Conservation (phyloP, 1,140 invertebrate genomes). For the Zaprionus gabonicus region DNA sequence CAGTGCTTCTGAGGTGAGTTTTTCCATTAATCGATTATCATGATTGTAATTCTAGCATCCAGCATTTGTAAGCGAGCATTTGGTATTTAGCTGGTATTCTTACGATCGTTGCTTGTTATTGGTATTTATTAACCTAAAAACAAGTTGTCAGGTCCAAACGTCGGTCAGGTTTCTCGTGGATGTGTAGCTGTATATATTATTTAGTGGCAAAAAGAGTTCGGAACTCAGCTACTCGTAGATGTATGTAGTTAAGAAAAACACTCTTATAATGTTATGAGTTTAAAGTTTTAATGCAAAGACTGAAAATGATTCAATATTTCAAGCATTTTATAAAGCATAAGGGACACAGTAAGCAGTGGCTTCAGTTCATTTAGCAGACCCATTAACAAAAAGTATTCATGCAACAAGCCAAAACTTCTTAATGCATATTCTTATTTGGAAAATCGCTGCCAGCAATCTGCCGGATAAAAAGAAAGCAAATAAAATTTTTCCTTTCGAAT, state of each 20-base stretch:
- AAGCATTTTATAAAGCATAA: too few relatives aligned
- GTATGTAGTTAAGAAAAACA: neutral
- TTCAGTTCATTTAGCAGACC: too few relatives aligned
- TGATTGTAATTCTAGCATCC: neutral
- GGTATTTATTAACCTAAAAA: neutral
- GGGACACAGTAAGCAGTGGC: too few relatives aligned
- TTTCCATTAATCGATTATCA: conserved; percentile 7
- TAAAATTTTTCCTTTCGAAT: neutral
- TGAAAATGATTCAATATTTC: neutral
- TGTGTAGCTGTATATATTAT: conserved; percentile 22
- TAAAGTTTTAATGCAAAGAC: neutral
- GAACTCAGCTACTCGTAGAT: neutral
- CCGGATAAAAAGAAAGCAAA: neutral
- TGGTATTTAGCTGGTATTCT: conserved; percentile 28
- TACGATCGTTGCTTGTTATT: neutral
- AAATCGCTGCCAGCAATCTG: neutral
- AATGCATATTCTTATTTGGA: neutral
- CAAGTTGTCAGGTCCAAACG: conserved; percentile 14
- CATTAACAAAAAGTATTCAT: too few relatives aligned
- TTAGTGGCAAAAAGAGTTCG: conserved; percentile 8
- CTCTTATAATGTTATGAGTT: neutral
- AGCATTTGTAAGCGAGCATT: conserved; percentile 26
- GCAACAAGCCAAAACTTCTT: neutral
- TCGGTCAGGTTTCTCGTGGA: neutral
- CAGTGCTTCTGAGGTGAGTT: conserved; percentile 90